A percentile compares a stretch with the other conserved stretches of the same genome.
Evolutionary conservation across 2,888 invertebrate species (phyloP).

Genomic region (Synanthedon myopaeformis): DNA sequence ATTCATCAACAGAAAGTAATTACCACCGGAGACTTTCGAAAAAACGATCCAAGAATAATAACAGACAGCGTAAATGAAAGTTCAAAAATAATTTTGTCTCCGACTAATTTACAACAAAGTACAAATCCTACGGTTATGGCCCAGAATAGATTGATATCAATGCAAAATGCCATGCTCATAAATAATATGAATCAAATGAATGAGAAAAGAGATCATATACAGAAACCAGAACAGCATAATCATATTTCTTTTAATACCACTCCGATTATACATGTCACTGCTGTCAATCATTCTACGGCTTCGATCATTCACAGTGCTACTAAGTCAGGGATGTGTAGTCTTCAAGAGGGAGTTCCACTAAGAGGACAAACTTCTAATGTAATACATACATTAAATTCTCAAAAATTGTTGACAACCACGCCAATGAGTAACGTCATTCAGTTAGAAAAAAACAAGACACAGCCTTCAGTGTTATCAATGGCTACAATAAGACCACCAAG

Average conservation of each 20-base stretch:
- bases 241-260: conserved; percentile 32
- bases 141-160: conserved; percentile 56
- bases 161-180: conserved; percentile 53
- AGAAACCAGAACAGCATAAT: conserved; percentile 40
- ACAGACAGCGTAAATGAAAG: conserved; percentile 34
- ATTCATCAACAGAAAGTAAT: conserved; percentile 52
- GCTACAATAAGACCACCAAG: conserved; percentile 42
- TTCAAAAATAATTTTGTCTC: conserved; percentile 55
- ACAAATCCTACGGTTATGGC: conserved; percentile 53
- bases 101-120: conserved; percentile 41
- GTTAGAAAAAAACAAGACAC: conserved; percentile 40
- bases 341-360: conserved; percentile 35
- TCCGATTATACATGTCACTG: conserved; percentile 50
- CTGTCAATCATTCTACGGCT: conserved; percentile 32
- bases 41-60: conserved; percentile 31
- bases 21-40: conserved; percentile 30
- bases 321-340: conserved; percentile 38
- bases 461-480: conserved; percentile 50
- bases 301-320: conserved; percentile 43
- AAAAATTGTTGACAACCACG: conserved; percentile 39
- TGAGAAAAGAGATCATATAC: conserved; percentile 42
- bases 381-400: conserved; percentile 49
- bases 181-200: conserved; percentile 36
- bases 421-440: conserved; percentile 43
- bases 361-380: conserved; percentile 45